Evolutionary conservation across 2,888 invertebrate species (phyloP).

Genomic region (Latrodectus elegans): DNA sequence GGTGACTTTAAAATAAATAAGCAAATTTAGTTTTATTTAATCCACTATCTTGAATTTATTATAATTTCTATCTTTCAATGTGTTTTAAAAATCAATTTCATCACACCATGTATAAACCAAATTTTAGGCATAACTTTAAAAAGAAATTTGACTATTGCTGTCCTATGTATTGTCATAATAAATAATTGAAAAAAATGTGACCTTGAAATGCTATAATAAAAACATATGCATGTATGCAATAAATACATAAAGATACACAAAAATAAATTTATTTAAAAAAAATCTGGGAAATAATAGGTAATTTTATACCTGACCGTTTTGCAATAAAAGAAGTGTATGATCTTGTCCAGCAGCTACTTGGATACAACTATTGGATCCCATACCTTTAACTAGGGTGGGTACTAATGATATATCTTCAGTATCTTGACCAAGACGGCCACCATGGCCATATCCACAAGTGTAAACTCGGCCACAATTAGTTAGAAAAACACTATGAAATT

Average conservation of each 20-base stretch:
- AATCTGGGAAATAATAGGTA: not conserved
- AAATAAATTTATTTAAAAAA: not conserved
- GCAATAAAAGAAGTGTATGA: constrained; percentile 81
- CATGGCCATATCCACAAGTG: constrained; percentile 87
- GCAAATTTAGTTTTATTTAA: too few species aligned
- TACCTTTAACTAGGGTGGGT: constrained; percentile 77
- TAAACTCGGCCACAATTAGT: constrained; percentile 80
- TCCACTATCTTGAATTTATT: too few species aligned
- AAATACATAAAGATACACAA: not conserved
- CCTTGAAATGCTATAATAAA: too few species aligned
- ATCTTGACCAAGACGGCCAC: constrained; percentile 84
- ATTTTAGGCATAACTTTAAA: too few species aligned
- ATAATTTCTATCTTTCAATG: too few species aligned
- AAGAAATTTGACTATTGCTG: too few species aligned
- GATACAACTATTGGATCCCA: constrained; percentile 73
- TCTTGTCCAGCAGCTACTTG: constrained; percentile 80
- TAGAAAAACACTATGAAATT: constrained; percentile 85
- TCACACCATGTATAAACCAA: too few species aligned
- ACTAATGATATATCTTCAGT: constrained; percentile 79
- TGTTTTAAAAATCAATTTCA: too few species aligned
- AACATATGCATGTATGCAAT: not conserved
- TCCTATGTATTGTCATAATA: too few species aligned
- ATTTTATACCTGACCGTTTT: constrained; percentile 76
- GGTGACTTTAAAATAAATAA: too few species aligned
- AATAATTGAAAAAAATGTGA: too few species aligned